Base-by-base conservation (phyloP, 2,113 vertebrate genomes). In the Dipodomys stephensi region DNA sequence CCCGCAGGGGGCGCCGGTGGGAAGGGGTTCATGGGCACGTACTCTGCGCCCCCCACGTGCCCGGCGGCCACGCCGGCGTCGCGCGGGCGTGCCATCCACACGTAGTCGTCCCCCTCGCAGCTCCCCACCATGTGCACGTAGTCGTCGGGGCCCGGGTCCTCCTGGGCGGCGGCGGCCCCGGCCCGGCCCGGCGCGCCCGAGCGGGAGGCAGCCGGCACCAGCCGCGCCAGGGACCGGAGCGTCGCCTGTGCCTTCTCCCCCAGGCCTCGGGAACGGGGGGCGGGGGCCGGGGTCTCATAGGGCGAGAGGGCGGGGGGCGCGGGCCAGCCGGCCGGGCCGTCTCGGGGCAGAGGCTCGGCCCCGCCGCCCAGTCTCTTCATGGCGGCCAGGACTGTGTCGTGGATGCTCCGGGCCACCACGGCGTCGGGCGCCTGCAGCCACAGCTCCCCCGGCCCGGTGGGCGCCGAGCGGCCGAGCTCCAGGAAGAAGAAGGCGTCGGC, bases 371-470 rank as follows among this genome's bases (percentile, higher is more conserved):
- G 94, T 98, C 98, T 97, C 95, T 99, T 99, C 98, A 99, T 99
- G 69, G 98, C 98, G 44, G 98, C 98, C 32, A 99, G 96, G 67
- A 99, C 97, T 1, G 98, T 99, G 96, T 99, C 98, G 9, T 99
- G 99, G 98, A 99, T 99, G 97, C 98, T 99, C 97, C 98, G 98
- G 76, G 98, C 98, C 53, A 99, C 98, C 35, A 98, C 98, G 0
- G 98, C 97, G 77, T 99, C 98, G 2, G 98, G 98, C 39, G 98
- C 98, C 98, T 99, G 98, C 98, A 99, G 98, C 98, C 98, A 99
- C 96, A 99, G 98, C 98, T 99, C 98, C 71, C 98, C 98, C 0
- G 98, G 98, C 25, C 99, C 98, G 0, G 98, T 99, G 69, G 98
- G 98, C 0, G 98, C 98, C 0, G 98, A 99, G 25, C 98, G 98